Percentiles rank a stretch among this genome's conserved stretches.
Evolutionary conservation across 2,797 vertebrate genomes (phyloP).

Genomic region (Toxotes lorentzi): DNA sequence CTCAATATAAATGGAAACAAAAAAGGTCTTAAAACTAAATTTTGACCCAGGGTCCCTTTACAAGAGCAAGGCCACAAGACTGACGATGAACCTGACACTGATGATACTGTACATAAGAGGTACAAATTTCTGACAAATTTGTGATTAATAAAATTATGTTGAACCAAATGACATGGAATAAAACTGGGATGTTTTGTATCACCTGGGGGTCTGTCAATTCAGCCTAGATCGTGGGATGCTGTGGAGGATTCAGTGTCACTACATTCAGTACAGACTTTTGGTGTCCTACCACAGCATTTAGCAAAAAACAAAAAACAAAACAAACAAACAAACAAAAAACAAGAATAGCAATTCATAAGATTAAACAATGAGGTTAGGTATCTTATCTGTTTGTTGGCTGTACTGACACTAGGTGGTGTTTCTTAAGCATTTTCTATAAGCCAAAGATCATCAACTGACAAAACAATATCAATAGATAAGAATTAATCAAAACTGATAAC

Average conservation of each 20-base stretch:
- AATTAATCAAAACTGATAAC: not conserved
- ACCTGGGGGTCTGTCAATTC: not conserved
- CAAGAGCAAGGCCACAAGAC: not conserved
- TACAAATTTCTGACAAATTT: too few species aligned
- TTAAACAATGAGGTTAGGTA: not conserved
- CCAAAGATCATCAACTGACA: slow-evolving; percentile 7
- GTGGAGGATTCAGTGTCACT: too few species aligned
- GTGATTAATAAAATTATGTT: not conserved
- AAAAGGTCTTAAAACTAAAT: too few species aligned
- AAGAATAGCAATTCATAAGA: not conserved
- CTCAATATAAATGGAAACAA: too few species aligned
- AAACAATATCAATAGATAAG: not conserved
- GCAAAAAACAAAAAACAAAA: too few species aligned
- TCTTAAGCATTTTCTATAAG: not conserved
- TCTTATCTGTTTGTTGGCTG: not conserved
- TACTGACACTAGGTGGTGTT: slow-evolving; percentile 29
- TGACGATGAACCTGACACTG: not conserved
- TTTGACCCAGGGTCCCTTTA: too few species aligned
- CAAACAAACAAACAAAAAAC: too few species aligned
- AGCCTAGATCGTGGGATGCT: not conserved
- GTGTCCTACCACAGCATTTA: not conserved
- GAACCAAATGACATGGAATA: not conserved
- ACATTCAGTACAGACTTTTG: not conserved
- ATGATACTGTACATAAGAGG: too few species aligned
- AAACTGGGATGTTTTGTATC: not conserved